A percentile compares a stretch with the other conserved stretches of the same genome.
Evolutionary conservation across 2,797 vertebrate genomes (phyloP).

Genomic region (Coendou prehensilis): DNA sequence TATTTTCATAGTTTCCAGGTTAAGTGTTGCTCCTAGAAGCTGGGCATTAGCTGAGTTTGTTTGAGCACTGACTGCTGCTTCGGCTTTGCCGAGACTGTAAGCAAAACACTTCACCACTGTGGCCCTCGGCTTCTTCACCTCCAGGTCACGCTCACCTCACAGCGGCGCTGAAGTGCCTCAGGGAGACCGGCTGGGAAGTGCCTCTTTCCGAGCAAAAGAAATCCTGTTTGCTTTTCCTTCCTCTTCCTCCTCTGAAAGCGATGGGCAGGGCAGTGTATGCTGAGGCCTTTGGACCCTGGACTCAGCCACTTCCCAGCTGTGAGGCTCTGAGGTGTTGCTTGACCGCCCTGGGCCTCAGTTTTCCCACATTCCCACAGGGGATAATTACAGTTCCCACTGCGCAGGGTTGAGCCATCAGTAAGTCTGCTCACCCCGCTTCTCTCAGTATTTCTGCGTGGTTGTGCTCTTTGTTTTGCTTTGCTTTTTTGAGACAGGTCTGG

Average conservation of each 20-base stretch:
- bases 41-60: not conserved
- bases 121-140: not conserved
- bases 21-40: not conserved
- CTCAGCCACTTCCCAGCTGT: not conserved
- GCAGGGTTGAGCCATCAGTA: accelerated
- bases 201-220: not conserved
- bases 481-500: not conserved
- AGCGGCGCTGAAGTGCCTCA: not conserved
- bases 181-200: not conserved
- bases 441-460: not conserved
- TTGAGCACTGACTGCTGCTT: not conserved
- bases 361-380: not conserved
- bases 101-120: not conserved
- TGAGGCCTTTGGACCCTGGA: not conserved
- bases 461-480: not conserved
- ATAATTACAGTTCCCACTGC: not conserved
- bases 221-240: not conserved
- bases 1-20: not conserved
- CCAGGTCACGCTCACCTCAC: not conserved
- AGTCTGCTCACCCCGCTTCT: not conserved
- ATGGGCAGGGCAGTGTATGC: not conserved
- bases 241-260: not conserved
- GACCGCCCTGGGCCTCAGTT: not conserved
- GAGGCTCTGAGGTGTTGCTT: not conserved
- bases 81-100: not conserved